Percentiles rank a stretch among this genome's conserved stretches.
Conservation (phyloP, 2,113 vertebrate genomes). For the Macroglossus sobrinus region DNA sequence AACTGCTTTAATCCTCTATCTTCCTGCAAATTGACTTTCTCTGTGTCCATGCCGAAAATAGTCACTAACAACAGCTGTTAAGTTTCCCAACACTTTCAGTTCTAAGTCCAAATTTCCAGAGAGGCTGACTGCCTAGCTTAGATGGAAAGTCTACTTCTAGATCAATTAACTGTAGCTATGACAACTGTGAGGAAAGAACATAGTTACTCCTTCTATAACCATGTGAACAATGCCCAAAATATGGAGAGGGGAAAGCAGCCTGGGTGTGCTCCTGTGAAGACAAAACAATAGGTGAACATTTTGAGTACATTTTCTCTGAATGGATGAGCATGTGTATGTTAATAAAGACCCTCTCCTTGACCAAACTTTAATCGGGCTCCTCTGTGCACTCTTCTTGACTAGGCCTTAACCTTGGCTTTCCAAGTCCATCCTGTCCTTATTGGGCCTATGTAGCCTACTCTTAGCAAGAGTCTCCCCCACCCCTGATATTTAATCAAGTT, state of each 20-base stretch:
- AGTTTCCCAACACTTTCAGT: neutral
- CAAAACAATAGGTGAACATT: neutral
- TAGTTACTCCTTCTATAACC: neutral
- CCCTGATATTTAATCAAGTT: neutral
- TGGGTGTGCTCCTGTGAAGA: neutral
- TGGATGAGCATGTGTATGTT: accelerated
- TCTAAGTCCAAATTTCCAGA: neutral
- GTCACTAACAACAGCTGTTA: neutral
- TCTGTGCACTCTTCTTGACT: neutral
- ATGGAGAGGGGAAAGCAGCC: neutral
- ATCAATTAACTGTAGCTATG: neutral
- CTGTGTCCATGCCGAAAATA: neutral
- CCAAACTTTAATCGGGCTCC: neutral
- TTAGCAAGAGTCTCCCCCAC: neutral
- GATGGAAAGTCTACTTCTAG: neutral
- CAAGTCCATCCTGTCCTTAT: neutral
- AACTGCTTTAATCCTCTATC: neutral
- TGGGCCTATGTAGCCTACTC: neutral
- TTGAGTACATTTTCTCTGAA: neutral
- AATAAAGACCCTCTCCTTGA: neutral
- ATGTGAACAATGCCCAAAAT: neutral
- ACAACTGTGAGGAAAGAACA: neutral
- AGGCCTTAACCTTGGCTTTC: neutral
- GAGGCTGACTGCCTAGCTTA: neutral
- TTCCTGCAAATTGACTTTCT: neutral